Conservation (phyloP, 2,113 vertebrate species). For the Ptychochromis oligacanthus region DNA sequence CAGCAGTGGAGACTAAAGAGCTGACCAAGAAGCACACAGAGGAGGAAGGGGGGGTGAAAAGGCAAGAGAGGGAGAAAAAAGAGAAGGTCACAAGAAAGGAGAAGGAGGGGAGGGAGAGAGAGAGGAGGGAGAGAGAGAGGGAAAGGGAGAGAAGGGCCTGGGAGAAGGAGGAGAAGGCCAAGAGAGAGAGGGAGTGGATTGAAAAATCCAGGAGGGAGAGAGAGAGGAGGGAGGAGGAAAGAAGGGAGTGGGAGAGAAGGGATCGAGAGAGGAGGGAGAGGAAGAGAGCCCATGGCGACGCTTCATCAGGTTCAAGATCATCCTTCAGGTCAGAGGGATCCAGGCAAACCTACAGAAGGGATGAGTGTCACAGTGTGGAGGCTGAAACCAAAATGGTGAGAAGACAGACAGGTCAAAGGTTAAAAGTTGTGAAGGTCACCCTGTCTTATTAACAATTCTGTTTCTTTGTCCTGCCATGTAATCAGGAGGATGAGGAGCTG, state of each 20-base stretch:
- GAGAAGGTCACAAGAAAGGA: slow-evolving; percentile 16
- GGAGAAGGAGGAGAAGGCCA: slow-evolving; percentile 38
- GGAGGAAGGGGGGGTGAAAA: slow-evolving; percentile 17
- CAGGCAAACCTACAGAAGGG: slow-evolving; percentile 20
- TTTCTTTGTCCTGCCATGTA: accelerated
- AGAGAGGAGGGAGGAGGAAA: slow-evolving; percentile 31
- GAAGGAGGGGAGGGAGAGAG: slow-evolving; percentile 23
- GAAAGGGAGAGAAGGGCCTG: slow-evolving; percentile 23
- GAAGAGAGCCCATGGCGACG: slow-evolving; percentile 28
- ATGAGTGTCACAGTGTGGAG: neutral
- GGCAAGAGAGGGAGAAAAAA: slow-evolving; percentile 14
- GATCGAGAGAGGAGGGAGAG: slow-evolving; percentile 53
- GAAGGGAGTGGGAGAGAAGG: slow-evolving; percentile 40
- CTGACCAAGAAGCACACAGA: neutral
- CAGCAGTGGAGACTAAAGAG: slow-evolving; percentile 5
- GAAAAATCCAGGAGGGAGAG: neutral
- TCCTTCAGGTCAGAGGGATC: slow-evolving; percentile 26
- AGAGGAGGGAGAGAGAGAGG: slow-evolving; percentile 13
- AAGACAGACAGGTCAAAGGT: accelerated
- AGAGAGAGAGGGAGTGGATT: neutral
- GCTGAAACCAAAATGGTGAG: slow-evolving; percentile 34
- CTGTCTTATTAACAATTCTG: neutral
- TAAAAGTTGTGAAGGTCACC: neutral
- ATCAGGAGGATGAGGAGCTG: slow-evolving; percentile 32
- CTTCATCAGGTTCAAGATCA: neutral